Base-by-base conservation (phyloP, 2,888 invertebrate species). In the Agrotis exclamationis region DNA sequence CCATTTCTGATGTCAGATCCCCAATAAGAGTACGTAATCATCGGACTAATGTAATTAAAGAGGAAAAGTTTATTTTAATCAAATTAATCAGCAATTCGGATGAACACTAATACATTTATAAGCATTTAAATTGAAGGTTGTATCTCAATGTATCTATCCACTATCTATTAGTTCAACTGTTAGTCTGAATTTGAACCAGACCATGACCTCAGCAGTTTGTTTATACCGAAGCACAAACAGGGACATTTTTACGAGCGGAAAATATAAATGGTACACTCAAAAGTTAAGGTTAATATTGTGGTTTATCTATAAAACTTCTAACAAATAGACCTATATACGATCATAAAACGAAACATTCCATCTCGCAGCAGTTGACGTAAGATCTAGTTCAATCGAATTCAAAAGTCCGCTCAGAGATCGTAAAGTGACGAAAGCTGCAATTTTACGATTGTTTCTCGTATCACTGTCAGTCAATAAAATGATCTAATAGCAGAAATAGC, bases 201-300 rank as follows among this genome's bases (percentile, higher is more conserved):
- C 24, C 50, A 20, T 64, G 78, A 69, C 53, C 70, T 74, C 24
- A 63, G 14, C 0, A 57, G 57, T 74, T 63, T 68, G 33, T 85
- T 69, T 76, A 68, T 70, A 24, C 51, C 44, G 22, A 56, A 11
- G 14, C 44, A 79, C 22, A 66, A 28, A 63, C 47, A 39, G 54
- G 60, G 22, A 69, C 64, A 22, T 60, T 65, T 86, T 82, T 70
- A 85, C 73, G 85, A 83, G 70, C 68, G 71, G 18, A 86, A 76
- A 76, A 67, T 66, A 66, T 84, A 50, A 80, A 51, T 53, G 44
- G 45, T 70, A 60, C 67, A 63, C 65, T 74, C 64, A 77, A 56
- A 71, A 74, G 67, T 66, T 75, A 74, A 59, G 71, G 70, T 75
- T 75, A 81, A 24, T 71, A 74, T 33, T 76, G 83, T 56, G 83